Percentiles rank a stretch among this genome's conserved stretches.
phyloP scores from a whole-genome alignment of 2,888 invertebrate species.

The Vesta saturnalis region DNA sequence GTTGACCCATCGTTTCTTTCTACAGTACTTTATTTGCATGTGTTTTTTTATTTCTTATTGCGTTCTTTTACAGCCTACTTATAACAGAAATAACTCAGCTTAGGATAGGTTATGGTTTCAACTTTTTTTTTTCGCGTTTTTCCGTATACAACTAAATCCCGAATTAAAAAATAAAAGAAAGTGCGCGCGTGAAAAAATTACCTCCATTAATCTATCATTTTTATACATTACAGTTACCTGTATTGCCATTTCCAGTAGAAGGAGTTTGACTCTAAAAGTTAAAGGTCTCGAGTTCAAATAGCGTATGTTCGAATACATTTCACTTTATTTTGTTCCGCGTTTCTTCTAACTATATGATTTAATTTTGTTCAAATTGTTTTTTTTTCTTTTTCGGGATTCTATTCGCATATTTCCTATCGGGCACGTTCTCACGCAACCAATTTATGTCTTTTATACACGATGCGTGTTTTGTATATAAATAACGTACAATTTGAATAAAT shows the following conservation, averaged over 20 bases:
- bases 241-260: slow-evolving; percentile 24
- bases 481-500: slow-evolving; percentile 6
- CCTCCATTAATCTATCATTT: slow-evolving; percentile 14
- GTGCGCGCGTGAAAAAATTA: neutral
- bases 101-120: slow-evolving; percentile 61
- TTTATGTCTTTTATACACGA: slow-evolving; percentile 11
- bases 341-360: slow-evolving; percentile 39
- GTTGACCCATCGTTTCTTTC: slow-evolving; percentile 63
- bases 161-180: neutral
- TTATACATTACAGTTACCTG: slow-evolving; percentile 28
- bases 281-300: slow-evolving; percentile 60
- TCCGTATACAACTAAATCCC: too few relatives aligned
- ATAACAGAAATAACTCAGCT: slow-evolving; percentile 63
- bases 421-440: slow-evolving; percentile 15
- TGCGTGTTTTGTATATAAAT: slow-evolving; percentile 8
- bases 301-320: slow-evolving; percentile 49
- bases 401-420: slow-evolving; percentile 20
- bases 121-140: slow-evolving; percentile 51
- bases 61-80: slow-evolving; percentile 63
- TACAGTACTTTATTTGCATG: slow-evolving; percentile 64
- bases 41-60: slow-evolving; percentile 60
- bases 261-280: slow-evolving; percentile 52
- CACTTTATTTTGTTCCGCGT: slow-evolving; percentile 45
- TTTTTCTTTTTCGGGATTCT: neutral
- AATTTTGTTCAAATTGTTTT: slow-evolving; percentile 9